Evolutionary conservation across 2,113 vertebrate genomes (phyloP).

Genomic region (Taxidea taxus): DNA sequence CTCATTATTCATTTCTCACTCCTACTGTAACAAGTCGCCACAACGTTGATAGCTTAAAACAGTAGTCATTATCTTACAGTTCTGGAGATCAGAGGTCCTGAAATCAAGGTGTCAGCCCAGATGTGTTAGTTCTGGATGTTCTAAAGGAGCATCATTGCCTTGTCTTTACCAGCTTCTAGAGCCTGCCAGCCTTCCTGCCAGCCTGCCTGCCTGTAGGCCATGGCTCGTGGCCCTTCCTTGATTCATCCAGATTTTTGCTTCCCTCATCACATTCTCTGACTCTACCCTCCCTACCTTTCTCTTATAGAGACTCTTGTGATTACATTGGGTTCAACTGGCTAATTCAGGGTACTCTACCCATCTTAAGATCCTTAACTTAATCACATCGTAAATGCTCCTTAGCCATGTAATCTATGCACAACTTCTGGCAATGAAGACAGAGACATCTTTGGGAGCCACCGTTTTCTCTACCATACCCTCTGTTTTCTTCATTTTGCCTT

Average conservation of each 20-base stretch:
- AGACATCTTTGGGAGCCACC: neutral
- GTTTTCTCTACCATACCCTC: neutral
- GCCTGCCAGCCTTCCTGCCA: no score
- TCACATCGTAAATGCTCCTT: neutral
- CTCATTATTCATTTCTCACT: neutral
- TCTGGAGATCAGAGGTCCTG: neutral
- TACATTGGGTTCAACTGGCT: neutral
- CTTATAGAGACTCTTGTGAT: neutral
- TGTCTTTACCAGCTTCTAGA: neutral
- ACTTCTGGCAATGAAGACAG: neutral
- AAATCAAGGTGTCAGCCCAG: neutral
- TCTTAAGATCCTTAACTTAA: neutral
- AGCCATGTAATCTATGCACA: neutral
- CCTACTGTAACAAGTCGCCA: neutral
- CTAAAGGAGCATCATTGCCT: neutral
- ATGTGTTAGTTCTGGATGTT: neutral
- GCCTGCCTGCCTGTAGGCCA: neutral
- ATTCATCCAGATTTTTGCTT: neutral
- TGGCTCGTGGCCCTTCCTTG: accelerated
- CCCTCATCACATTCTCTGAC: neutral
- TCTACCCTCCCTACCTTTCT: neutral
- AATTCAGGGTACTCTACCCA: neutral
- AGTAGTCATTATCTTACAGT: neutral
- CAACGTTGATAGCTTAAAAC: neutral
- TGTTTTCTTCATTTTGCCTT: neutral